These are phyloP conservation scores for Staurois parvus DNA, from an alignment of 2,797 vertebrate genomes.

Conservation along the genomic window DNA sequence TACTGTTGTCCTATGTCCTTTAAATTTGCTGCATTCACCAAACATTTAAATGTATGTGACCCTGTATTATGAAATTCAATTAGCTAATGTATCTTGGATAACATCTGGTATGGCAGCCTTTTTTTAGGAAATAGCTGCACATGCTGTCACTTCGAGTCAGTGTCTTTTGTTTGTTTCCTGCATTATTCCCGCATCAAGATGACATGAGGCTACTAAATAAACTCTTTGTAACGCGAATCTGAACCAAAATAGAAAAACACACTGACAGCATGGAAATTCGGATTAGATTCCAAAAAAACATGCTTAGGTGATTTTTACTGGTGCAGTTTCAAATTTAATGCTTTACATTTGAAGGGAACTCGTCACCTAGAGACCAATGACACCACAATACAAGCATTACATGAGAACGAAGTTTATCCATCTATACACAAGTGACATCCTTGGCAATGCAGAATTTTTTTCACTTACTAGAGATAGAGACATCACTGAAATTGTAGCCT, in stretches of 20 bases:
- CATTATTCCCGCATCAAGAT: constrained; percentile 37
- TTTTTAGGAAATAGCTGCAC: constrained; percentile 44
- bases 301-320: constrained; percentile 18
- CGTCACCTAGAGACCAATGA: neutral
- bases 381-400: too few species aligned
- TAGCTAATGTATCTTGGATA: constrained; percentile 53
- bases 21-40: constrained; percentile 38
- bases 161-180: constrained; percentile 47
- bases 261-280: constrained; percentile 25
- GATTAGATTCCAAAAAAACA: constrained; percentile 23
- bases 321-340: neutral
- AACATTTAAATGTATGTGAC: constrained; percentile 47
- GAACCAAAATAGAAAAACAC: constrained; percentile 7
- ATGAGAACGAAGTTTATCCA: too few species aligned
- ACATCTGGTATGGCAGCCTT: constrained; percentile 45
- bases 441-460: too few species aligned
- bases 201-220: constrained; percentile 36
- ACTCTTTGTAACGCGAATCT: constrained; percentile 30
- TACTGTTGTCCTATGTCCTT: constrained; percentile 29
- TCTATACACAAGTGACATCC: too few species aligned
- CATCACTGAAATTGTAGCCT: too few species aligned
- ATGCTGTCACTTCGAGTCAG: constrained; percentile 56
- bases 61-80: constrained; percentile 52
- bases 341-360: constrained; percentile 2
- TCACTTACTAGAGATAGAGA: too few species aligned